phyloP scores from a whole-genome alignment of 2,888 invertebrate genomes.

The Trichopoda pennipes region DNA sequence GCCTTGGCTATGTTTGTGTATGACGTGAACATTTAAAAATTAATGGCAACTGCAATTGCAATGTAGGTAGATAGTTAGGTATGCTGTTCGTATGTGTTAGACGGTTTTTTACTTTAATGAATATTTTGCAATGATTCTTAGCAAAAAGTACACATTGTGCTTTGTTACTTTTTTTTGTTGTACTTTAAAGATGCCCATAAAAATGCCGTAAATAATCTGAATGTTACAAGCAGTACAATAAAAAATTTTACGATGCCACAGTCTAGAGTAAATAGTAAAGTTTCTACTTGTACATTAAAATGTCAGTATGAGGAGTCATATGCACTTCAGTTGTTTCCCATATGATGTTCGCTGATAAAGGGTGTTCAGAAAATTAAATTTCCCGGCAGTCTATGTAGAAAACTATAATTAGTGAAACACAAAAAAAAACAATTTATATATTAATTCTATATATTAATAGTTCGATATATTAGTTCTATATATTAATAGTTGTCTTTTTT shows the following conservation, averaged over 20 bases:
- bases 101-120: slow-evolving; percentile 21
- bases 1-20: not conserved
- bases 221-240: slow-evolving; percentile 15
- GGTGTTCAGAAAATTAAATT: no score
- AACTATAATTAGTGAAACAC: no score
- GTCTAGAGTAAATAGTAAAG: slow-evolving; percentile 49
- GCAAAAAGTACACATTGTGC: slow-evolving; percentile 15
- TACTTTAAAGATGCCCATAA: slow-evolving; percentile 44
- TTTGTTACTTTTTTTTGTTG: not conserved
- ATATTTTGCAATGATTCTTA: slow-evolving; percentile 17
- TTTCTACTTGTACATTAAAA: slow-evolving; percentile 20
- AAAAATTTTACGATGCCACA: slow-evolving; percentile 53
- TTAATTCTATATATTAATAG: no score
- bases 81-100: not conserved
- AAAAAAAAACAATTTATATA: no score
- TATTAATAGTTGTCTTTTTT: no score
- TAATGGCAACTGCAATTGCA: slow-evolving; percentile 36
- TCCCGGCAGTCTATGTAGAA: no score
- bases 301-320: slow-evolving; percentile 16
- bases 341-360: not conserved
- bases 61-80: no score
- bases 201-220: slow-evolving; percentile 35
- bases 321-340: not conserved
- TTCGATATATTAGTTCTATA: no score
- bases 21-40: slow-evolving; percentile 29